Percentiles rank a stretch among this genome's conserved stretches.
Conservation (phyloP, 2,113 vertebrate species). For the Sciurus niger region DNA sequence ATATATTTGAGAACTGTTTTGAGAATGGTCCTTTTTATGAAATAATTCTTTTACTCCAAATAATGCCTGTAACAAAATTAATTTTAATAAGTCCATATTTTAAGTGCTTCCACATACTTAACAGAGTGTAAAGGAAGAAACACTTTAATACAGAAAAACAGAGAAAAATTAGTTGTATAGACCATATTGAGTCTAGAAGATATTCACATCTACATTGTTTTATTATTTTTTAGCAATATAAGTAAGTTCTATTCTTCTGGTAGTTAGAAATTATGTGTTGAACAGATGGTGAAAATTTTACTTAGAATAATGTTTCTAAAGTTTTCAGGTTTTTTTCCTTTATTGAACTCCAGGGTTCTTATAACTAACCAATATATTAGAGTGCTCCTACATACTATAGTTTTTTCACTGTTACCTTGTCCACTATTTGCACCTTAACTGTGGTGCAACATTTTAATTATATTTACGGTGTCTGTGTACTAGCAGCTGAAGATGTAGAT, state of each 20-base stretch:
- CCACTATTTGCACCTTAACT: neutral
- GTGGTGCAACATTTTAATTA: neutral
- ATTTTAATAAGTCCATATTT: constrained; percentile 4
- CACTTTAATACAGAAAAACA: neutral
- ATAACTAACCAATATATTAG: neutral
- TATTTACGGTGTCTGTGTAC: neutral
- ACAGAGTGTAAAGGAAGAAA: neutral
- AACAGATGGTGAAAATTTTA: constrained; percentile 37
- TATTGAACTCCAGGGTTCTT: neutral
- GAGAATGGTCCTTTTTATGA: constrained; percentile 8
- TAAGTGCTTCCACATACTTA: constrained; percentile 1
- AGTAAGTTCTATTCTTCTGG: constrained; percentile 48
- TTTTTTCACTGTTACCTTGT: neutral
- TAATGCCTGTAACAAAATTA: constrained; percentile 16
- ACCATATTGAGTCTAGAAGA: constrained; percentile 23
- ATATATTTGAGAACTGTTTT: constrained; percentile 41
- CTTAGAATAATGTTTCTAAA: constrained; percentile 52
- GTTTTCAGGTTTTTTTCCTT: neutral
- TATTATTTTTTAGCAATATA: constrained; percentile 40
- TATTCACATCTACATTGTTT: constrained; percentile 51
- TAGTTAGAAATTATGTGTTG: constrained; percentile 52
- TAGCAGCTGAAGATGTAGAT: constrained; percentile 5
- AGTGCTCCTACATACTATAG: neutral
- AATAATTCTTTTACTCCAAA: constrained; percentile 58
- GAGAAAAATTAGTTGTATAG: constrained; percentile 17